A percentile compares a stretch with the other conserved stretches of the same genome.
These are phyloP conservation scores for Cremastinae sp. DNA, from an alignment of 2,888 invertebrate species.

Conservation along the genomic window DNA sequence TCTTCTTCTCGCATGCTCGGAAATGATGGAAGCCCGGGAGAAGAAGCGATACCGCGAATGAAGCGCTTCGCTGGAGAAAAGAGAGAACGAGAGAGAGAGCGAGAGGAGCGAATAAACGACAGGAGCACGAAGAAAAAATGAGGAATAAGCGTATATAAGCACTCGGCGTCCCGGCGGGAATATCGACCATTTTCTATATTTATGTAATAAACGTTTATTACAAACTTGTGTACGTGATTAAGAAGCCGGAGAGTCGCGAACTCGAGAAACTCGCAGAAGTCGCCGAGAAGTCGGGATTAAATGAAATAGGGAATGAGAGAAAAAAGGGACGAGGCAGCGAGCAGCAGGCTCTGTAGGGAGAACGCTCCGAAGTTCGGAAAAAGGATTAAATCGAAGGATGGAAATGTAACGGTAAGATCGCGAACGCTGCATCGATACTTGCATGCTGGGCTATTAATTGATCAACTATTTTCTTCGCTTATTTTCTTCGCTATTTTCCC, in stretches of 20 bases:
- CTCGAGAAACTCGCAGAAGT: slow-evolving; percentile 16
- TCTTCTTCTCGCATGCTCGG: slow-evolving; percentile 63
- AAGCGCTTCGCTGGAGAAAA: slow-evolving; percentile 39
- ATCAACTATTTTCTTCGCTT: slow-evolving; percentile 12
- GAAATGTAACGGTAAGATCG: slow-evolving; percentile 35
- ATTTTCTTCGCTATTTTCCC: no score
- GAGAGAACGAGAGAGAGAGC: slow-evolving; percentile 31
- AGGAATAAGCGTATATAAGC: slow-evolving; percentile 58
- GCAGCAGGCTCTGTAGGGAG: no score
- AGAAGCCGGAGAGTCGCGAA: slow-evolving; percentile 15
- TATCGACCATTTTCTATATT: slow-evolving; percentile 31
- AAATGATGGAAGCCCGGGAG: slow-evolving; percentile 77
- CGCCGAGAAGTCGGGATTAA: slow-evolving; percentile 3
- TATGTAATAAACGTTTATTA: slow-evolving; percentile 58
- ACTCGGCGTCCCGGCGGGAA: slow-evolving; percentile 52
- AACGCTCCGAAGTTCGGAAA: background rate
- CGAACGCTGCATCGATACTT: slow-evolving; percentile 8
- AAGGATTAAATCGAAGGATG: slow-evolving; percentile 25
- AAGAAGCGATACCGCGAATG: slow-evolving; percentile 59
- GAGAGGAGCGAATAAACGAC: slow-evolving; percentile 40
- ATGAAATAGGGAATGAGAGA: background rate
- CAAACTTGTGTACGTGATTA: slow-evolving; percentile 12
- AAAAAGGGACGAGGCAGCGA: no score
- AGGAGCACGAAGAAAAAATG: slow-evolving; percentile 61
- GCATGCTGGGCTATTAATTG: slow-evolving; percentile 19